Evolutionary conservation across 2,113 vertebrate species (phyloP), one percentile per base, ranked within the genome.

Genomic region (Atherinomorus stipes): DNA sequence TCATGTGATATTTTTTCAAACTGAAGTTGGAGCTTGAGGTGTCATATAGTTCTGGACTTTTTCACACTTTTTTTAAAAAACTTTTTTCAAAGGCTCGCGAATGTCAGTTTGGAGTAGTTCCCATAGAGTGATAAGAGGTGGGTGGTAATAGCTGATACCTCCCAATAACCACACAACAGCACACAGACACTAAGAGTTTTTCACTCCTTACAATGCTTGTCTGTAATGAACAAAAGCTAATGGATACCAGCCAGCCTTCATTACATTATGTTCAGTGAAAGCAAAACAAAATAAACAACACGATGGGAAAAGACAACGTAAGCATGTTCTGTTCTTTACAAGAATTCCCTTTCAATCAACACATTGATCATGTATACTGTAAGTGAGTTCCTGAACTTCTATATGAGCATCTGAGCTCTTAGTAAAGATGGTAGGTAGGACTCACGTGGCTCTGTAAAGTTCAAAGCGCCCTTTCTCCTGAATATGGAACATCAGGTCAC

Each of bases 391-490:
- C 15, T 56, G 45, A 16, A 9, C 31, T 59, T 45, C 49, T 18
- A 53, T 21, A 64, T 23, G 16, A 59, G 52, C 18, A 53, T 22
- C 3, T 28, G 4, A 37, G 38, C 34, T 15, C 1, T 42, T 19
- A 67, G 11, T 18, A 44, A 60, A n/a, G 16, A 64, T 12, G 10
- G 16, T 63, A 37, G 49, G 38, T 37, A 51, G 9, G 53, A 93
- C 97, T 90, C 84, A 99, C 98, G 88, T 98, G 80, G 96, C 90
- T 78, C 98, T 95, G 94, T 90, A 94, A 49, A 98, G 95, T 74
- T 99, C 98, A 22, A 99, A 99, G 11, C 98, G 96, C 4, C 98
- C 98, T 87, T 99, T 99, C 88, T 99, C 98, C 54, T 99, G 98
- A 89, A 99, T 99, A 82, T 99, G 98, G 90, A 96, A 99, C 98